These are phyloP conservation scores for Nipponia nippon DNA, from an alignment of 2,113 vertebrate species.

Conservation along the genomic window DNA sequence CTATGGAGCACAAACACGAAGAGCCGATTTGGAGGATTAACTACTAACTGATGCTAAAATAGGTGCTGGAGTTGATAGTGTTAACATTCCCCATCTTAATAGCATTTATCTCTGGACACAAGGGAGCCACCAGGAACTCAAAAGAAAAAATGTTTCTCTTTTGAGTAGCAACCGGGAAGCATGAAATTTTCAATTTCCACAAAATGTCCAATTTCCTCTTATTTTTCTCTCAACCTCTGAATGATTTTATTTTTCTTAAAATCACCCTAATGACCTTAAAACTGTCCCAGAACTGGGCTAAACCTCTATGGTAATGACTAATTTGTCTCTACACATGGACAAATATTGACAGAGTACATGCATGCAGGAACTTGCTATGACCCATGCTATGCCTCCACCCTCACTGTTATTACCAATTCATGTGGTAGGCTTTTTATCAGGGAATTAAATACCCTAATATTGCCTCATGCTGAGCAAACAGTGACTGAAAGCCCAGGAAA, in stretches of 20 bases:
- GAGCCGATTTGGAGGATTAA: background rate
- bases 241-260: background rate
- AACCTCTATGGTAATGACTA: background rate
- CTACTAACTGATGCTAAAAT: background rate
- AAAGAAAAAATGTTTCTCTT: background rate
- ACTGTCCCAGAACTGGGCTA: background rate
- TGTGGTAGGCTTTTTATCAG: background rate
- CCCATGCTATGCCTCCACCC: background rate
- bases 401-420: background rate
- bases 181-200: background rate
- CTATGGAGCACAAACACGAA: background rate
- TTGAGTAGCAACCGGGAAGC: accelerated
- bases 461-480: background rate
- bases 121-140: background rate
- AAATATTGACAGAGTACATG: conserved; percentile 12
- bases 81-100: background rate
- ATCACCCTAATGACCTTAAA: background rate
- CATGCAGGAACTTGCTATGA: background rate
- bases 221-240: background rate
- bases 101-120: background rate
- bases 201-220: background rate
- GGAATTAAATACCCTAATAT: background rate
- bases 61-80: background rate
- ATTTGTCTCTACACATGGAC: background rate
- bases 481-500: background rate